Evolutionary conservation across 2,888 invertebrate species (phyloP), one percentile per base, ranked within the genome.

Genomic region (Zootermopsis nevadensis): DNA sequence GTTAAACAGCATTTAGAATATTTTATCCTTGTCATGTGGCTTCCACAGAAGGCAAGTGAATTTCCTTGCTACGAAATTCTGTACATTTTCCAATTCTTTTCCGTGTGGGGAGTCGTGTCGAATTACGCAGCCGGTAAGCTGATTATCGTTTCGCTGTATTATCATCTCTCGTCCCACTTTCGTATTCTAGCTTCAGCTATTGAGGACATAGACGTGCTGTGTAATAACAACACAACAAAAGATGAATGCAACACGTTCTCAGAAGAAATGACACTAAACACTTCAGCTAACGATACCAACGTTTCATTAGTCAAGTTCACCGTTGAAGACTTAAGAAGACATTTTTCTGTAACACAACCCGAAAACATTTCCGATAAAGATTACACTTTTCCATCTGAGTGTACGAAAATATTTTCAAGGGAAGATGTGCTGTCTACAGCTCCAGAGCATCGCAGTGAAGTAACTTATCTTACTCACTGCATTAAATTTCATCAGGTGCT

Each of bases 121-220:
- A 74, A 74, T 38, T 74, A 74, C n/a, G 74, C 74, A 7, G 74
- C 74, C 1, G 74, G 74, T 15, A 74, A 74, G n/a, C 74, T 74
- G 1, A 74, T 74, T 2, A n/a, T n/a, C 4, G 74, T 74, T 1
- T 33, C 74, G 2, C 19, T 74, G 10, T 74, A 38, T 38, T 74
- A 38, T 27, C 74, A 74, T 8, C 27, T 74, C 0, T n/a, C 35
- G 0, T 4, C 24, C 10, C 74, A 74, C 12, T 74, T 38, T 30
- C 35, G 33, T 22, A 38, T 74, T 10, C 2, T 74, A n/a, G 7
- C 74, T 2, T 38, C 74, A 22, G 74, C 74, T 38, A 74, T 74
- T 10, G 74, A 74, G 24, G 74, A 74, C 2, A 38, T 74, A 22
- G 74, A 74, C 33, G 8, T 38, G n/a, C 27, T 60, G 60, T 60